phyloP scores from a whole-genome alignment of 2,113 vertebrate genomes.

The Carassius gibelio region DNA sequence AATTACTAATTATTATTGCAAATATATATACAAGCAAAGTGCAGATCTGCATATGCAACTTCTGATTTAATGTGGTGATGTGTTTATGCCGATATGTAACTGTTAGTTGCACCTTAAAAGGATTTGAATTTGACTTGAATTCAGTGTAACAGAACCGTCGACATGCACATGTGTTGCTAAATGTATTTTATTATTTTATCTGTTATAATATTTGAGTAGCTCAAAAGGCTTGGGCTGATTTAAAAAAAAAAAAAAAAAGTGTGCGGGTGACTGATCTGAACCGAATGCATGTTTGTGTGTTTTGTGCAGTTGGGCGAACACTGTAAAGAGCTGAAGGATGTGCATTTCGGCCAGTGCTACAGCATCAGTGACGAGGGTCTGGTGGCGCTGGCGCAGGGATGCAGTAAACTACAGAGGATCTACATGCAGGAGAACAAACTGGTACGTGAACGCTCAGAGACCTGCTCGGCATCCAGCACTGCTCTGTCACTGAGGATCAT shows the following conservation, averaged over 20 bases:
- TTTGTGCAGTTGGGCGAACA: slow-evolving; percentile 85
- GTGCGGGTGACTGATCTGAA: not conserved
- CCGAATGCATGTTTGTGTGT: not conserved
- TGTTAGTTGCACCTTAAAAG: not conserved
- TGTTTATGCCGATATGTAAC: not conserved
- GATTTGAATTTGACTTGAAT: too few species aligned
- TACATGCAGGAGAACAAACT: slow-evolving; percentile 99
- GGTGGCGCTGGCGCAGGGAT: slow-evolving; percentile 91
- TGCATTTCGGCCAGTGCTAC: slow-evolving; percentile 98
- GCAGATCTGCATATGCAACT: not conserved
- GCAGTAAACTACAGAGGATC: slow-evolving; percentile 91
- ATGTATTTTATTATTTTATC: too few species aligned
- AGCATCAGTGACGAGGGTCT: slow-evolving; percentile 95
- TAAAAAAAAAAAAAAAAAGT: too few species aligned
- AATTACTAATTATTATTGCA: not conserved
- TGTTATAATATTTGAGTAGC: too few species aligned
- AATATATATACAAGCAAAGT: not conserved
- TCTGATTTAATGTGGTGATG: not conserved
- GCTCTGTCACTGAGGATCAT: not conserved
- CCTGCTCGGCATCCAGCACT: not conserved
- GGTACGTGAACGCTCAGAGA: slow-evolving; percentile 75
- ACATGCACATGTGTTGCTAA: too few species aligned
- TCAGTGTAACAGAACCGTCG: too few species aligned
- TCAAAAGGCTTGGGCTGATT: too few species aligned
- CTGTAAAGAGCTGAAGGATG: slow-evolving; percentile 91